Percentiles rank a stretch among this genome's conserved stretches.
phyloP scores from a whole-genome alignment of 2,888 invertebrate species.

The Formica aserva region DNA sequence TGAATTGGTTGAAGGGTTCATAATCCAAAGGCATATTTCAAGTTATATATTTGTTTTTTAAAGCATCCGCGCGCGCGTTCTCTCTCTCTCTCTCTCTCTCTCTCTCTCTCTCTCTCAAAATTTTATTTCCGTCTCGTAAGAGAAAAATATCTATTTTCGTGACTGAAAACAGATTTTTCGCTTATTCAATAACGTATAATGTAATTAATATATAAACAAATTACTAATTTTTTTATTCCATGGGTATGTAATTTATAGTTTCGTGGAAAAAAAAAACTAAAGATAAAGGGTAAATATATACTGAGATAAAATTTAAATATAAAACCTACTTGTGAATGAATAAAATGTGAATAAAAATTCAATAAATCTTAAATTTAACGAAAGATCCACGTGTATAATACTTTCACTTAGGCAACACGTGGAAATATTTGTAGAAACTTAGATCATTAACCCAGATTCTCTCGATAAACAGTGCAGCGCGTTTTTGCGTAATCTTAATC shows the following conservation, averaged over 20 bases:
- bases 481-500: slow-evolving; percentile 1
- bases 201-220: not conserved
- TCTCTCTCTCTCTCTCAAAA: not conserved
- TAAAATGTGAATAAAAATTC: not conserved
- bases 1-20: not conserved
- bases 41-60: too few species aligned
- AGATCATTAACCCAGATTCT: slow-evolving; percentile 32
- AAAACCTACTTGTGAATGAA: not conserved
- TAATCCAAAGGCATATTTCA: not conserved
- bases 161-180: not conserved
- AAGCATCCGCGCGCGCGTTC: too few species aligned
- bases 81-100: not conserved
- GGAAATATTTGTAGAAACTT: slow-evolving; percentile 44
- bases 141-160: not conserved
- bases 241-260: not conserved
- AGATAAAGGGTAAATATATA: not conserved
- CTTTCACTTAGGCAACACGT: slow-evolving; percentile 34
- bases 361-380: not conserved
- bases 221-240: not conserved
- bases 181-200: not conserved
- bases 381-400: not conserved
- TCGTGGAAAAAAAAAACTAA: not conserved
- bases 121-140: not conserved
- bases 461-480: not conserved
- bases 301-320: not conserved